phyloP scores from a whole-genome alignment of 2,797 vertebrate species.

The Smutsia gigantea region DNA sequence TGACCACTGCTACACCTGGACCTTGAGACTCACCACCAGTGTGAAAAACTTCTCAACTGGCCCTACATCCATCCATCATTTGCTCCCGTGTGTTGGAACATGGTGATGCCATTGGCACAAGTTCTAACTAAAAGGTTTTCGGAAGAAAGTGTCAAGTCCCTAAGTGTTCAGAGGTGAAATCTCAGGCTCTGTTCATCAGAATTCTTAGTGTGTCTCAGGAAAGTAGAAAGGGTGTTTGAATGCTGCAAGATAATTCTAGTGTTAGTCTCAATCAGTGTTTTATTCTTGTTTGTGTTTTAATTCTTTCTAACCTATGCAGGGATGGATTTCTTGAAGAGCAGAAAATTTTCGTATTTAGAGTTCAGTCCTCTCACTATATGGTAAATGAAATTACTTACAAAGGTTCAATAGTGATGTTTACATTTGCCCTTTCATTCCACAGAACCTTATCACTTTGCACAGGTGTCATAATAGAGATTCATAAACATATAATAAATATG shows the following conservation, averaged over 20 bases:
- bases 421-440: background rate
- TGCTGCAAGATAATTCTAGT: background rate
- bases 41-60: background rate
- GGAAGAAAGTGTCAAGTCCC: background rate
- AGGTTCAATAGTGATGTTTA: background rate
- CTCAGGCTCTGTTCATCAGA: background rate
- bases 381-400: background rate
- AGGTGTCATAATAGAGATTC: background rate
- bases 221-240: background rate
- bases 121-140: background rate
- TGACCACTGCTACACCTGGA: rapidly evolving
- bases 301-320: background rate
- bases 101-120: rapidly evolving
- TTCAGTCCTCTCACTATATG: background rate
- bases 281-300: background rate
- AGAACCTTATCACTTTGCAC: background rate
- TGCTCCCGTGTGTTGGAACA: too few species aligned
- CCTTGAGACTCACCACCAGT: background rate
- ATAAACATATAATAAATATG: background rate
- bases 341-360: background rate
- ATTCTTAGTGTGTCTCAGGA: background rate
- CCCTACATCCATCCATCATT: background rate
- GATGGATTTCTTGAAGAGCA: background rate
- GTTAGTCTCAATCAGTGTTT: background rate
- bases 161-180: background rate